phyloP scores from a whole-genome alignment of 2,113 vertebrate species.

The Pseudorhombus dupliciocellatus region DNA sequence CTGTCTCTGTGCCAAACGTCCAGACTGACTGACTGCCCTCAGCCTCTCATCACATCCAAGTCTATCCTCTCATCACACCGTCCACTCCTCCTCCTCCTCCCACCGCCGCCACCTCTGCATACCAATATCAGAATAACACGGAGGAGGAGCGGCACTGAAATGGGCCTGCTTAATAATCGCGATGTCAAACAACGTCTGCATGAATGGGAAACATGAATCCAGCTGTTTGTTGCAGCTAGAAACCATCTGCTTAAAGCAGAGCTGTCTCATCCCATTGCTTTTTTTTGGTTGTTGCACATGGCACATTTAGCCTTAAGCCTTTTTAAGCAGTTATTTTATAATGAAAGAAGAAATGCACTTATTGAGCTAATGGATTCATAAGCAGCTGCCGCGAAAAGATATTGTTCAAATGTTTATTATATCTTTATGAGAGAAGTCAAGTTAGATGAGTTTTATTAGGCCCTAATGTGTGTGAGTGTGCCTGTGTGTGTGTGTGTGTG shows the following conservation, averaged over 20 bases:
- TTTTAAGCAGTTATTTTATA: slow-evolving; percentile 65
- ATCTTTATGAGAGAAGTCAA: slow-evolving; percentile 59
- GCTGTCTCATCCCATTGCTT: slow-evolving; percentile 49
- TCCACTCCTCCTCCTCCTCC: slow-evolving; percentile 58
- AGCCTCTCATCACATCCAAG: slow-evolving; percentile 77
- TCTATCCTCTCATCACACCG: slow-evolving; percentile 69
- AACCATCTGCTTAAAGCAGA: slow-evolving; percentile 69
- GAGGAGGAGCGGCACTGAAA: slow-evolving; percentile 35
- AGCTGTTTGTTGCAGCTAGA: slow-evolving; percentile 69
- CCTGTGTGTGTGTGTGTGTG: slow-evolving; percentile 45
- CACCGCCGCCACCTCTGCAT: slow-evolving; percentile 55
- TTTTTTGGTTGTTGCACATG: slow-evolving; percentile 44
- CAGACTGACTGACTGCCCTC: slow-evolving; percentile 78
- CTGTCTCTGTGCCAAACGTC: slow-evolving; percentile 78
- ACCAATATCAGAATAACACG: slow-evolving; percentile 65
- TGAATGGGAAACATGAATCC: slow-evolving; percentile 68
- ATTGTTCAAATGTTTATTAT: slow-evolving; percentile 70
- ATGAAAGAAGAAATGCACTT: slow-evolving; percentile 69
- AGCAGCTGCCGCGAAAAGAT: slow-evolving; percentile 57
- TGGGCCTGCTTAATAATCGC: slow-evolving; percentile 64
- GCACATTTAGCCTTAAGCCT: slow-evolving; percentile 62
- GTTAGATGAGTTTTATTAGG: slow-evolving; percentile 52
- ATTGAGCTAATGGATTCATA: slow-evolving; percentile 66
- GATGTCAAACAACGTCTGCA: slow-evolving; percentile 72
- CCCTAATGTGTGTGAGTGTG: slow-evolving; percentile 36